These are phyloP conservation scores for Cancer borealis DNA, from an alignment of 2,888 invertebrate species.

Conservation along the genomic window DNA sequence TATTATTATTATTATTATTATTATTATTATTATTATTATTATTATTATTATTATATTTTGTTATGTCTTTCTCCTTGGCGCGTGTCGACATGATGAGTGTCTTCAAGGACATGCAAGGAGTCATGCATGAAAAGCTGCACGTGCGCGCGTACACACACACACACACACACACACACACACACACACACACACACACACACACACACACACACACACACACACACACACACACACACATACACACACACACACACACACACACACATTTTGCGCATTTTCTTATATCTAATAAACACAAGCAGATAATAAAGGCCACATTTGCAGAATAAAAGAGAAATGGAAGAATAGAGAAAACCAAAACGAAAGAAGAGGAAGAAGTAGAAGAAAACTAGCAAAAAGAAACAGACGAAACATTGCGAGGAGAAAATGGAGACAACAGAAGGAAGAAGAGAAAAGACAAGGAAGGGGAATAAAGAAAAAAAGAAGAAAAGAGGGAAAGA, in stretches of 20 bases:
- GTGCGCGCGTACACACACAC: constrained; percentile 2
- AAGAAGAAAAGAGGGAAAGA: background rate
- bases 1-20: too few species aligned
- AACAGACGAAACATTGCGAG: background rate
- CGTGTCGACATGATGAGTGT: background rate
- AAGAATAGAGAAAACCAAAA: background rate
- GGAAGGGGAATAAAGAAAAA: background rate
- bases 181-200: too few species aligned
- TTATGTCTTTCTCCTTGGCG: background rate
- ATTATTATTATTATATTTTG: too few species aligned
- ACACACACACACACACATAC: background rate
- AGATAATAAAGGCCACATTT: too few species aligned
- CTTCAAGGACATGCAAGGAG: background rate
- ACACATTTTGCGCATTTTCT: background rate
- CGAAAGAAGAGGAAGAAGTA: background rate
- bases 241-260: background rate
- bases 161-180: constrained; percentile 41
- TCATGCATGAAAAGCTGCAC: background rate
- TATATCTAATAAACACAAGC: too few species aligned
- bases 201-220: too few species aligned
- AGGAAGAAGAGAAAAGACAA: background rate
- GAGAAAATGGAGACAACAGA: too few species aligned
- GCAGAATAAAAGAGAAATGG: background rate
- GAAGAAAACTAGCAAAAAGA: background rate
- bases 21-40: too few species aligned